phyloP scores from a whole-genome alignment of 2,888 invertebrate genomes.

The Crioceris asparagi region DNA sequence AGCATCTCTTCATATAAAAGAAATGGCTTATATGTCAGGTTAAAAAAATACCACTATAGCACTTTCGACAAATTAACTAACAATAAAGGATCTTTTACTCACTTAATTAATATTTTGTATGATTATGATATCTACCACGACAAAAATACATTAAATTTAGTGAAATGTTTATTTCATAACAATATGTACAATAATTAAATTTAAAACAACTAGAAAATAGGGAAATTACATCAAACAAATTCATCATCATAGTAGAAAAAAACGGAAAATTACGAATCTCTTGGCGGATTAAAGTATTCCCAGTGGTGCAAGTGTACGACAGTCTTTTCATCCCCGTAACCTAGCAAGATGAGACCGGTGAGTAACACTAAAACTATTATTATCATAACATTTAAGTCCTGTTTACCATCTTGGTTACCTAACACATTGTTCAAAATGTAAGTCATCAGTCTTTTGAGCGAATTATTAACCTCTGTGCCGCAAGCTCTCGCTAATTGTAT shows the following conservation, averaged over 20 bases:
- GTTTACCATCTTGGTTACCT: constrained; percentile 52
- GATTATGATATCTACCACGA: no score
- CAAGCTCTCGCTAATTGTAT: constrained; percentile 61
- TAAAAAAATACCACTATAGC: no score
- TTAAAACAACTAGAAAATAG: constrained; percentile 4
- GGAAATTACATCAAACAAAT: constrained; percentile 8
- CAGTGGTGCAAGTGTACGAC: constrained; percentile 75
- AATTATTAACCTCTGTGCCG: constrained; percentile 50
- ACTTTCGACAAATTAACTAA: no score
- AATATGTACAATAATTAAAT: constrained; percentile 2
- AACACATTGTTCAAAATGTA: constrained; percentile 50
- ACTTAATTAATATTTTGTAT: no score
- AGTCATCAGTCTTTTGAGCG: constrained; percentile 57
- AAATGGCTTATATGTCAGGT: no score
- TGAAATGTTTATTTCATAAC: neutral
- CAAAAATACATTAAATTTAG: no score
- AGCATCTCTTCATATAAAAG: no score
- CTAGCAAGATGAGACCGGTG: constrained; percentile 65
- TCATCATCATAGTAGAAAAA: constrained; percentile 6
- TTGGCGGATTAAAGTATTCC: constrained; percentile 81
- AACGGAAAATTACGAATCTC: constrained; percentile 34
- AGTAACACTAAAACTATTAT: constrained; percentile 70
- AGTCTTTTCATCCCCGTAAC: constrained; percentile 53
- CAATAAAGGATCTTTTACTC: no score
- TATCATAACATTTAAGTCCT: constrained; percentile 64